Evolutionary conservation across 1,140 invertebrate species (phyloP), one percentile per base, ranked within the genome.

Genomic region (Drosophila guanche): DNA sequence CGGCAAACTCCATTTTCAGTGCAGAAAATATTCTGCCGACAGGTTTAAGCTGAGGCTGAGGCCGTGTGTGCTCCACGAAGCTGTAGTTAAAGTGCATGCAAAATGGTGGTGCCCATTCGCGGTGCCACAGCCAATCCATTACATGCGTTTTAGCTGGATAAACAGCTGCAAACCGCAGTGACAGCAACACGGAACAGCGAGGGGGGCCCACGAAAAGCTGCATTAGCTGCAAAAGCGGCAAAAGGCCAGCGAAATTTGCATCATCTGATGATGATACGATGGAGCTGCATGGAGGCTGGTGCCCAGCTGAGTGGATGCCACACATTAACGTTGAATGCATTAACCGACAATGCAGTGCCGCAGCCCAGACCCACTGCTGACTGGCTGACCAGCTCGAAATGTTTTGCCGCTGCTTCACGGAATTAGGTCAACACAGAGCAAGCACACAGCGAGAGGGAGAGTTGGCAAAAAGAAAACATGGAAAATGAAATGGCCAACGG

Each of bases 401-500:
- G 63, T 51, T 79, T 67, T 42, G 62, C 76, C 60, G 69, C 33
- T 10, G 56, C 54, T 55, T 51, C 57, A 54, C 7, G 27, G 56
- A 85, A 85, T 80, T 86, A 62, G 80, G 80, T 85, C 81, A 85
- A 67, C 65, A 56, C 25, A 27, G 62, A 42, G 62, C 79, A 69
- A 65, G 68, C 45, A 71, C 47, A 20, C 69, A 33, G n/a, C n/a
- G 16, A 40, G 2, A 14, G 37, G 8, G 20, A 12, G 16, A 20
- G 16, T 20, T 53, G 12, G 27, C 52, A 47, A 33, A 41, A 25
- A 25, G 40, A 22, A 47, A 56, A 56, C 10, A 16, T 37, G 33
- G n/a, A 20, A 20, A 10, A 12, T 8, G 23, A 48, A 77, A 54
- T 43, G 58, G 40, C 51, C 57, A 47, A 16, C 23, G 14, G 46